Evolutionary conservation across 2,113 vertebrate genomes (phyloP).

Genomic region (Myrmecobius fasciatus): DNA sequence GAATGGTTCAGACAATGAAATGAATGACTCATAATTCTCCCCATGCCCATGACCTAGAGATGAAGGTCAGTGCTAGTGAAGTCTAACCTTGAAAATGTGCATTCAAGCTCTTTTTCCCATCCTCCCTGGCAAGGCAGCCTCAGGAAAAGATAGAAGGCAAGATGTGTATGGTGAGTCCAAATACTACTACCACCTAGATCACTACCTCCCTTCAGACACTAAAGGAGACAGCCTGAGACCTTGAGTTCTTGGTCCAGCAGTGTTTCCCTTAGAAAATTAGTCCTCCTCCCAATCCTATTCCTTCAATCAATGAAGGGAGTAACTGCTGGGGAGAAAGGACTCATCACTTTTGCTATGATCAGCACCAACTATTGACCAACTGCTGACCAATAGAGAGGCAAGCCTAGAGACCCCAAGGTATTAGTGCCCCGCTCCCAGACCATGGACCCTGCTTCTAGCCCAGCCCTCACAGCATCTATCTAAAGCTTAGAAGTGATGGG

Average conservation of each 20-base stretch:
- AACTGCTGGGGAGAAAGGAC: not conserved
- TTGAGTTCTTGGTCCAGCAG: not conserved
- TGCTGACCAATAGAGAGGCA: not conserved
- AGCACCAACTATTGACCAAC: not conserved
- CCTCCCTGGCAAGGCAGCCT: not conserved
- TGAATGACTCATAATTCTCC: conserved; percentile 17
- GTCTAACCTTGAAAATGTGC: not conserved
- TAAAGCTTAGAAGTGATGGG: not conserved
- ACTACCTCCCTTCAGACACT: not conserved
- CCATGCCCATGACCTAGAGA: conserved; percentile 8
- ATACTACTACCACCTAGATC: not conserved
- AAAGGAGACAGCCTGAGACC: not conserved
- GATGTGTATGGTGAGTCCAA: not conserved
- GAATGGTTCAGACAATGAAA: conserved; percentile 8
- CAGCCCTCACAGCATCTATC: not conserved
- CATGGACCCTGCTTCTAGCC: not conserved
- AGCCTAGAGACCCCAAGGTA: not conserved
- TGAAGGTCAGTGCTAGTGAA: not conserved
- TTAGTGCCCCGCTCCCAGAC: not conserved
- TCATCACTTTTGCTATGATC: not conserved
- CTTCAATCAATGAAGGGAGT: not conserved
- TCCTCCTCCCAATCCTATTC: not conserved
- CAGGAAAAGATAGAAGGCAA: not conserved
- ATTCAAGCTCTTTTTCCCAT: not conserved
- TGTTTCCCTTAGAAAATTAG: not conserved